These are phyloP conservation scores for Strigamia transsilvanica DNA, from an alignment of 2,888 invertebrate species.

Conservation along the genomic window DNA sequence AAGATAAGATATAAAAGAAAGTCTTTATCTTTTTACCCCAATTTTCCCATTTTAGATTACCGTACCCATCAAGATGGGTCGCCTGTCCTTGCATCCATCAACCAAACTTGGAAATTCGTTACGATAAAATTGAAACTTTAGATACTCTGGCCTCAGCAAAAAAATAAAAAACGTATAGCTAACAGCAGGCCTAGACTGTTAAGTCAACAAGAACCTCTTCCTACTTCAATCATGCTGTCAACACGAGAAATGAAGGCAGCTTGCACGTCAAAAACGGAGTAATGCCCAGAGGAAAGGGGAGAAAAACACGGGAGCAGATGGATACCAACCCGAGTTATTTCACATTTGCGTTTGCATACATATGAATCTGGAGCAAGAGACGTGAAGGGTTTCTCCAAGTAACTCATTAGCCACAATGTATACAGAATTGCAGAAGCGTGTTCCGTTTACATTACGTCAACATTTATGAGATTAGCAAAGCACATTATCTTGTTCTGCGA, in stretches of 20 bases:
- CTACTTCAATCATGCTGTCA: conserved; percentile 48
- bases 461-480: background rate
- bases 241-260: conserved; percentile 46
- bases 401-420: background rate
- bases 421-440: background rate
- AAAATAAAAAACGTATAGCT: background rate
- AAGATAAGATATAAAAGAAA: conserved; percentile 7
- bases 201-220: conserved; percentile 44
- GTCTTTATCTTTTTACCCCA: background rate
- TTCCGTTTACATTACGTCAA: background rate
- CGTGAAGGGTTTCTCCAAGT: no score
- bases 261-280: conserved; percentile 36
- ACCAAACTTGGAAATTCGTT: background rate
- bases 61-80: background rate
- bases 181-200: conserved; percentile 34
- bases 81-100: conserved; percentile 12
- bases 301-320: conserved; percentile 42
- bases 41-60: background rate
- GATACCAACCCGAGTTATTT: conserved; percentile 3
- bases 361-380: background rate
- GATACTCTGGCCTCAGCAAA: background rate
- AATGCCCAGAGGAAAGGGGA: conserved; percentile 37
- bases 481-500: no score
- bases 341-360: background rate
- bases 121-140: conserved; percentile 36